Evolutionary conservation across 2,888 invertebrate genomes (phyloP).

Genomic region (Rhamphomyia laevipes): DNA sequence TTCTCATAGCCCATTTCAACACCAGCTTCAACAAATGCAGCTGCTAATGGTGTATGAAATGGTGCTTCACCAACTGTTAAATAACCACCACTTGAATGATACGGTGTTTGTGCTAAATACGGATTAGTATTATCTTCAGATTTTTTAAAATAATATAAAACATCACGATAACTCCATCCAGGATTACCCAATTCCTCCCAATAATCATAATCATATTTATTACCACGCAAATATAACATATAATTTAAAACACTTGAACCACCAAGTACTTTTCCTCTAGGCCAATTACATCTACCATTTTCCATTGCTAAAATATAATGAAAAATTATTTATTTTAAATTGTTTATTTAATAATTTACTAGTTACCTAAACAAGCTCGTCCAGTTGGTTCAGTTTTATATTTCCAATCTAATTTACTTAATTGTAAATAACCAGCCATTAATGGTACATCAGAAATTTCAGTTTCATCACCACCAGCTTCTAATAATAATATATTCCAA

Average conservation of each 20-base stretch:
- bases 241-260: conserved; percentile 83
- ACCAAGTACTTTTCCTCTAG: conserved; percentile 82
- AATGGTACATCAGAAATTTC: conserved; percentile 83
- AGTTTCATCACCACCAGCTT: conserved; percentile 84
- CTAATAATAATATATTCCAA: conserved; percentile 69
- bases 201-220: conserved; percentile 75
- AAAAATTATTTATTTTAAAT: not conserved
- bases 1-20: conserved; percentile 75
- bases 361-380: conserved; percentile 70
- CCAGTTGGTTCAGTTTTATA: conserved; percentile 85
- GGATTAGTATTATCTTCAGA: conserved; percentile 85
- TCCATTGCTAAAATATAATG: conserved; percentile 60
- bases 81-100: conserved; percentile 70
- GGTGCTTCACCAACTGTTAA: conserved; percentile 78
- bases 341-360: too few relatives aligned
- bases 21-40: conserved; percentile 73
- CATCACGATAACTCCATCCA: conserved; percentile 77
- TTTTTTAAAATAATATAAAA: conserved; percentile 76
- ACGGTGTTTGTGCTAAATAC: conserved; percentile 64
- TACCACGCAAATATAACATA: conserved; percentile 84
- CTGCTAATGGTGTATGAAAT: conserved; percentile 71
- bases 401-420: conserved; percentile 82
- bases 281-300: conserved; percentile 78
- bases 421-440: conserved; percentile 74
- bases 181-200: conserved; percentile 82